Base-by-base conservation (phyloP, 53 echinoderm and acorn worm species). In the Temnopleurus reevesii region DNA sequence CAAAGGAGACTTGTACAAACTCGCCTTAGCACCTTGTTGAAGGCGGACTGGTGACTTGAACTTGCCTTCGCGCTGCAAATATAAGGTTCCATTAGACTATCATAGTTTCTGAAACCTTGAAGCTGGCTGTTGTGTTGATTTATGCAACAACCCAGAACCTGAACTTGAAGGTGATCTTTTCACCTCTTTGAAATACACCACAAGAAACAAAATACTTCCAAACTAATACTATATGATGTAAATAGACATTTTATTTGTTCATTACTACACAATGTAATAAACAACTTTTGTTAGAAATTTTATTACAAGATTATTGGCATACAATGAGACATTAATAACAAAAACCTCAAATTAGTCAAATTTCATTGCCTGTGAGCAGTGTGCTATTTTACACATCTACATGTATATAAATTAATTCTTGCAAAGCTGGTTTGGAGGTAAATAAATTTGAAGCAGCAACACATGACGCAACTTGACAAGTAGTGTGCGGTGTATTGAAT, bases 171-270 rank as follows among this genome's bases (percentile, higher is more conserved):
- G n/a, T n/a, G n/a, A n/a, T n/a, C n/a, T n/a, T n/a, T n/a, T n/a
- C n/a, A n/a, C n/a, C 8, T 51, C 53, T 10, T 8, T 51, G 53
- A 51, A 51, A 51, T 10, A 51, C 53, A 51, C 15, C 8, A 51
- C 8, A 51, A 15, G 53, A 51, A 10, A 51, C 53, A 51, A 51
- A 51, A 8, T 51, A n/a, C 53, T 8, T 10, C 53, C 53, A 51
- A 8, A 51, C 15, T 10, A 15, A 59, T 59, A 59, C 23, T 21
- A 9, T 83, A 23, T 80, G 55, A 55, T 34, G 83, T 83, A 83
- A 83, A 83, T 83, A 83, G 47, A 83, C 83, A 83, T 83, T 54
- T 83, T 55, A 55, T 55, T 55, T 9, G 33, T 55, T 56, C 47
- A 79, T 79, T 49, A 28, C 46, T 79, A 79, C 28, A 79, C 45